Conservation (phyloP, 2,113 vertebrate species). For the Silurus meridionalis region DNA sequence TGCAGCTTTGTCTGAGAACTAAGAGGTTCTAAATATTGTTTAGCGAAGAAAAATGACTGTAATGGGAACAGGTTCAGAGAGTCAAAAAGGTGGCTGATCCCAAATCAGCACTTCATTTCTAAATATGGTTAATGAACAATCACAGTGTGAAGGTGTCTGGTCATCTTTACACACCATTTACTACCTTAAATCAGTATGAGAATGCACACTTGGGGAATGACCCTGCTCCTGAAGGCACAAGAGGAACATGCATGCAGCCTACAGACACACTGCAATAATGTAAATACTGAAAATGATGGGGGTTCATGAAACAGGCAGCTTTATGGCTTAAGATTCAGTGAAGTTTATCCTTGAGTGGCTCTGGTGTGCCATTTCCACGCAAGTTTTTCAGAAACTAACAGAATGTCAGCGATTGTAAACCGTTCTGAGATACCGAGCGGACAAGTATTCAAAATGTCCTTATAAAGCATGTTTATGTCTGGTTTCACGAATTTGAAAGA, state of each 20-base stretch:
- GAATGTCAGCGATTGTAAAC: constrained; percentile 8
- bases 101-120: not conserved
- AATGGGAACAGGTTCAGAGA: not conserved
- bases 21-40: constrained; percentile 11
- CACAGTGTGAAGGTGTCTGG: not conserved
- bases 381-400: not conserved
- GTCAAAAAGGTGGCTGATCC: not conserved
- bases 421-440: constrained; percentile 1
- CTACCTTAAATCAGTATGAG: constrained; percentile 31
- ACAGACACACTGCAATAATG: not conserved
- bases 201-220: not conserved
- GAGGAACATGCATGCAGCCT: not conserved
- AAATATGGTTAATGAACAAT: not conserved
- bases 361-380: not conserved
- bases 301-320: not conserved
- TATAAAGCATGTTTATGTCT: constrained; percentile 37
- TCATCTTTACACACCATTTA: not conserved
- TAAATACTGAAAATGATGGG: constrained; percentile 17
- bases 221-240: not conserved
- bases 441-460: constrained; percentile 4
- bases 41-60: not conserved
- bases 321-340: not conserved
- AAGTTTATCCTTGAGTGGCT: not conserved
- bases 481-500: constrained; percentile 18
- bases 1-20: constrained; percentile 9